phyloP scores from a whole-genome alignment of 2,888 invertebrate species.

The Teleogryllus oceanicus region DNA sequence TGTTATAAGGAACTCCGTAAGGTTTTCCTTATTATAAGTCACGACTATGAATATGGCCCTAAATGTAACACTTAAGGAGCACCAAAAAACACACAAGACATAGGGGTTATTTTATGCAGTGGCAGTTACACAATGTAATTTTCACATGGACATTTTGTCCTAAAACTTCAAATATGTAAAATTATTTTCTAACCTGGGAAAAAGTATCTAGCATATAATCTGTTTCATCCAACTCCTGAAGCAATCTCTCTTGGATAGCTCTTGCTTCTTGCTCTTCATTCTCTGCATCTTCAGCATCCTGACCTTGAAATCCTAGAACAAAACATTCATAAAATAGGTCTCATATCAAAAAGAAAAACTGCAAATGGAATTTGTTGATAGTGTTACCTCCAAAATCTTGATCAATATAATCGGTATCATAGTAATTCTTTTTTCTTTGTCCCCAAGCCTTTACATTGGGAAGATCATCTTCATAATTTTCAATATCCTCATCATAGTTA shows the following conservation, averaged over 20 bases:
- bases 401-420: conserved; percentile 86
- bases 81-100: too few species aligned
- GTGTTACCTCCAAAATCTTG: conserved; percentile 70
- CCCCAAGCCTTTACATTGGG: conserved; percentile 88
- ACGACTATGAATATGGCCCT: too few species aligned
- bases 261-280: conserved; percentile 81
- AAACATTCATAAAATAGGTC: background rate
- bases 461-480: conserved; percentile 65
- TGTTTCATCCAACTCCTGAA: conserved; percentile 72
- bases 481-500: conserved; percentile 58
- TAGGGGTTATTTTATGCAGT: too few species aligned
- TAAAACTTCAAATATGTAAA: too few species aligned
- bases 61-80: too few species aligned
- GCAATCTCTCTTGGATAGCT: conserved; percentile 71
- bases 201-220: conserved; percentile 67
- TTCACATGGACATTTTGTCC: too few species aligned
- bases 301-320: conserved; percentile 47
- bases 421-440: conserved; percentile 70
- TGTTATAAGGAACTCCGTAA: too few species aligned
- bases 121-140: too few species aligned
- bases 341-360: background rate
- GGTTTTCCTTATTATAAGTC: too few species aligned
- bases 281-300: conserved; percentile 69
- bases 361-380: background rate
- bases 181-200: conserved; percentile 44